phyloP scores from a whole-genome alignment of 1,140 invertebrate species.

The Papilio xuthus region DNA sequence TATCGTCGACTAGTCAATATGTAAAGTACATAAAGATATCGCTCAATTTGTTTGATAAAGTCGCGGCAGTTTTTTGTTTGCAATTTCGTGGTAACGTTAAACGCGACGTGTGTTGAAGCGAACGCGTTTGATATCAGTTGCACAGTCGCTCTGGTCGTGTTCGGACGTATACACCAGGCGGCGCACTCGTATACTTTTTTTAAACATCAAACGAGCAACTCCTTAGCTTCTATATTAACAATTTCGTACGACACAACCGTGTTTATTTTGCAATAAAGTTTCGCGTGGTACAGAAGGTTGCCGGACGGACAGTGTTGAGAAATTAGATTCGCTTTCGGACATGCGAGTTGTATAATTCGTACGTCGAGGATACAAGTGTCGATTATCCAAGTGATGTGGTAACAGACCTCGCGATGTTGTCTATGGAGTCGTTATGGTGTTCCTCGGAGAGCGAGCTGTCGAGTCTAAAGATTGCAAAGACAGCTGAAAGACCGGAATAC shows the following conservation, averaged over 20 bases:
- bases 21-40: neutral
- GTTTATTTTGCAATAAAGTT: constrained; percentile 41
- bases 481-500: constrained; percentile 77
- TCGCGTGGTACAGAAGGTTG: constrained; percentile 41
- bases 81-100: neutral
- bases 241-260: neutral
- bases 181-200: neutral
- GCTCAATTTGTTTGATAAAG: constrained; percentile 4
- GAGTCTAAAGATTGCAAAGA: constrained; percentile 63
- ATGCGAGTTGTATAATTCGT: constrained; percentile 31
- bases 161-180: neutral
- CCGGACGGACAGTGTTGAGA: constrained; percentile 35
- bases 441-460: constrained; percentile 73
- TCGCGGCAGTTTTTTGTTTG: constrained; percentile 1
- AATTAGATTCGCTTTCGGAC: constrained; percentile 34
- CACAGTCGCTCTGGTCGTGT: constrained; percentile 21
- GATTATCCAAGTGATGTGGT: constrained; percentile 49
- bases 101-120: neutral
- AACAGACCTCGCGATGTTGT: constrained; percentile 58
- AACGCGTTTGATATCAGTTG: constrained; percentile 27
- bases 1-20: neutral
- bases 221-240: constrained; percentile 12
- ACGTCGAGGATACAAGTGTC: constrained; percentile 22
- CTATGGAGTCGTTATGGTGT: constrained; percentile 82
- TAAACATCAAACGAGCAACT: neutral